Evolutionary conservation across 92 coral and sea anemone species (phyloP), one percentile per base, ranked within the genome.

Genomic region (Isaurus tuberculatus): DNA sequence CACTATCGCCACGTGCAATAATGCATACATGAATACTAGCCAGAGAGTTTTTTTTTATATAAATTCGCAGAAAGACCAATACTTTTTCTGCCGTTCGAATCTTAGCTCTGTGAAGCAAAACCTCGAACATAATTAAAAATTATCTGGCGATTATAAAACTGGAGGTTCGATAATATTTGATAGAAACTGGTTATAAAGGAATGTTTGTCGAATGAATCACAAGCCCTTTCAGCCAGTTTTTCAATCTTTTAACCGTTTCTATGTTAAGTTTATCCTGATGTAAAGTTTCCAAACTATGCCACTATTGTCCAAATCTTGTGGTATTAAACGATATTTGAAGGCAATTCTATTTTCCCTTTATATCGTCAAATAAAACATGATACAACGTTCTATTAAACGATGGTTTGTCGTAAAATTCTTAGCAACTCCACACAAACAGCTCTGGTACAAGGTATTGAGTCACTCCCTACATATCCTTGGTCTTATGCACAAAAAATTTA

Each of bases 41-140:
- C 13, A 46, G 31, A 16, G 23, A 26, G 79, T 42, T 23, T 26
- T 33, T 9, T 22, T 15, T 46, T 25, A n/a, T n/a, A n/a, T n/a
- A n/a, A n/a, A n/a, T n/a, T n/a, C n/a, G n/a, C n/a, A n/a, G n/a
- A n/a, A n/a, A 72, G 37, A 34, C 46, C 79, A 53, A 51, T n/a
- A 66, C 46, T 74, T 44, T 22, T 29, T 32, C 34, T 51, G 23
- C 8, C 34, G 53, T 44, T 19, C 16, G 7, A 0, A 16, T n/a
- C 65, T 23, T 27, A 27, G 19, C 23, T 30, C 44, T 16, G 19
- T 72, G 61, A 16, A 26, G 32, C 43, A 46, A 73, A 73, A 53
- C 16, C 58, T 53, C 40, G 3, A 74, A 74, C 80, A 29, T 46
- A 53, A 74, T 6, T 74, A 51, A 51, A 46, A 72, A 8, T 1